Conservation (phyloP, 2,888 invertebrate species). For the Ophion obscuratus region DNA sequence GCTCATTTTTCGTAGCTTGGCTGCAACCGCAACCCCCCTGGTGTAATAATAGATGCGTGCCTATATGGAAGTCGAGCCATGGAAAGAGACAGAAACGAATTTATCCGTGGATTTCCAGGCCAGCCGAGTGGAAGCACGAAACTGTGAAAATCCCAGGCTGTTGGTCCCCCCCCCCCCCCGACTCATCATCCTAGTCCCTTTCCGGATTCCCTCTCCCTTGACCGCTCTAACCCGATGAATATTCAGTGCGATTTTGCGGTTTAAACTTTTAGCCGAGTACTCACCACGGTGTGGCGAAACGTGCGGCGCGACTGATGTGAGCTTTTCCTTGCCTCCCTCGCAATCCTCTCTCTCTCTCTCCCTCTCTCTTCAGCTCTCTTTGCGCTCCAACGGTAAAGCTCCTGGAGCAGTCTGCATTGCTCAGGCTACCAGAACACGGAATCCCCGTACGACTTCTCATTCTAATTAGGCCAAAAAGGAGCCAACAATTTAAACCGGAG, state of each 20-base stretch:
- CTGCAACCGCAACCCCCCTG: constrained; percentile 1
- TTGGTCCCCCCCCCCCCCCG: constrained; percentile 14
- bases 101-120: constrained; percentile 74
- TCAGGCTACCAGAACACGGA: constrained; percentile 53
- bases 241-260: constrained; percentile 83
- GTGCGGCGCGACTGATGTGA: constrained; percentile 61
- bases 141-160: constrained; percentile 72
- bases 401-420: constrained; percentile 45
- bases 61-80: constrained; percentile 36
- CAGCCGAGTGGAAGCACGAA: constrained; percentile 70
- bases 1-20: constrained; percentile 43
- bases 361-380: not conserved
- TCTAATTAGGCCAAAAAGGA: constrained; percentile 78
- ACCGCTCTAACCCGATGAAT: constrained; percentile 82
- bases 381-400: constrained; percentile 13
- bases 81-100: constrained; percentile 68
- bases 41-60: constrained; percentile 63
- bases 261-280: constrained; percentile 78
- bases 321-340: constrained; percentile 32
- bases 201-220: constrained; percentile 16
- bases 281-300: constrained; percentile 64
- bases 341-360: not conserved
- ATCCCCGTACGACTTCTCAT: constrained; percentile 72
- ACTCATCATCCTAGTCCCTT: constrained; percentile 3
- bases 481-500: constrained; percentile 58